Base-by-base conservation (phyloP, 2,797 vertebrate species). In the Pelochelys cantorii region DNA sequence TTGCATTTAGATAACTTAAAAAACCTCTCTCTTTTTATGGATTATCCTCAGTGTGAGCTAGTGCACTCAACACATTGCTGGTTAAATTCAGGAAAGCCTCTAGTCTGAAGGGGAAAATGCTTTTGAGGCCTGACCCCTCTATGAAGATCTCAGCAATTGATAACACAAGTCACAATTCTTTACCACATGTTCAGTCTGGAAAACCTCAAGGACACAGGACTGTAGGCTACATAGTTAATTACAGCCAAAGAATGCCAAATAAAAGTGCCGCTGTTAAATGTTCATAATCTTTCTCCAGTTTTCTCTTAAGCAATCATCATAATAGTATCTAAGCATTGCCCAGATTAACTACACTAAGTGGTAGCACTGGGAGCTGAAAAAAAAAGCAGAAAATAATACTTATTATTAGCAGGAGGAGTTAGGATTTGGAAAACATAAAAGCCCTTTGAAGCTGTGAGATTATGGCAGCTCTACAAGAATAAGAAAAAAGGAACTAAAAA, bases 101-200 rank as follows among this genome's bases (percentile, higher is more conserved):
- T 74, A 94, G 86, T 91, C 93, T 94, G 85, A 94, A 94, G 80
- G 60, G 15, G 2, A 90, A 94, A 91, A 75, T 80, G 4, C 0
- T 82, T 14, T 79, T 11, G 52, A 84, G 82, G 11, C 29, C 27
- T 88, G 68, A 80, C 92, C 88, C 92, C 83, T 87, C 62, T 34
- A 5, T 68, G 65, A 68, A 68, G n/a, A 68, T 34, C n/a, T 68
- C 75, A 81, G 60, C 60, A 89, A 90, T n/a, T 14, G 82, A 59
- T 68, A 91, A 96, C 31, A 53, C 88, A 89, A 93, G 54, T 56
- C 9, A 42, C 14, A n/a, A 22, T 68, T 68, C 48, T 88, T 92
- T 88, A 81, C 11, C 11, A 29, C 9, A 23, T 6, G 3, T 53
- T 86, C 83, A 80, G 5, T 81, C 86, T 74, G 85, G 80, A 90